Evolutionary conservation across 1,140 invertebrate species (phyloP).

Genomic region (Solenopsis fugax): DNA sequence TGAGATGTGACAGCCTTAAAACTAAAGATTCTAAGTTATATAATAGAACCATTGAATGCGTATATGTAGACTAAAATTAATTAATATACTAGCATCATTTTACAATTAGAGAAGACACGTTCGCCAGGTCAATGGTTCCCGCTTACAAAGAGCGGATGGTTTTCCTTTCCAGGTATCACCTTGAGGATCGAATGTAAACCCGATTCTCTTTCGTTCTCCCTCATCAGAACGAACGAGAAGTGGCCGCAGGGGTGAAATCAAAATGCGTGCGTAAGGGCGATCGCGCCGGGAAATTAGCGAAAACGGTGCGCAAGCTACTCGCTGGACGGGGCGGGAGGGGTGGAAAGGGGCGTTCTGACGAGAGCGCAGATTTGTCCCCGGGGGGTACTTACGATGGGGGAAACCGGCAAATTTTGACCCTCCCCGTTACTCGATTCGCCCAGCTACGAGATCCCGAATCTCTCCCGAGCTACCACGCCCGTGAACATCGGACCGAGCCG

Average conservation of each 20-base stretch:
- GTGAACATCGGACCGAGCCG: conserved; percentile 38
- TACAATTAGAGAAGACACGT: not conserved
- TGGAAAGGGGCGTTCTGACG: conserved; percentile 66
- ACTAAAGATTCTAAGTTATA: too few species aligned
- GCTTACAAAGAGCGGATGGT: not conserved
- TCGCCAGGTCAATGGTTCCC: not conserved
- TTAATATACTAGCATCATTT: not conserved
- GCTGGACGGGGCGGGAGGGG: not conserved
- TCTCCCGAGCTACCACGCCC: conserved; percentile 47
- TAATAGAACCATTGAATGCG: too few species aligned
- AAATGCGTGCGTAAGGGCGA: conserved; percentile 63
- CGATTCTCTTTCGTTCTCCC: conserved; percentile 34
- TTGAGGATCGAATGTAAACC: conserved; percentile 31
- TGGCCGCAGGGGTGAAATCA: conserved; percentile 79
- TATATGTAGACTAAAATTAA: not conserved
- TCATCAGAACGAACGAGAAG: conserved; percentile 46
- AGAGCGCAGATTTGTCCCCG: conserved; percentile 83
- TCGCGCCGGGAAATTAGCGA: conserved; percentile 81
- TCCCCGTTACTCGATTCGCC: conserved; percentile 25
- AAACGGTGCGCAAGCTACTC: conserved; percentile 59
- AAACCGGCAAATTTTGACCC: conserved; percentile 78
- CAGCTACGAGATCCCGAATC: conserved; percentile 54
- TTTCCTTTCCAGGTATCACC: conserved; percentile 41
- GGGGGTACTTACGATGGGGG: conserved; percentile 79
- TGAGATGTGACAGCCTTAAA: too few species aligned